These are phyloP conservation scores for Augochlora pura DNA, from an alignment of 1,140 invertebrate species.

Conservation along the genomic window DNA sequence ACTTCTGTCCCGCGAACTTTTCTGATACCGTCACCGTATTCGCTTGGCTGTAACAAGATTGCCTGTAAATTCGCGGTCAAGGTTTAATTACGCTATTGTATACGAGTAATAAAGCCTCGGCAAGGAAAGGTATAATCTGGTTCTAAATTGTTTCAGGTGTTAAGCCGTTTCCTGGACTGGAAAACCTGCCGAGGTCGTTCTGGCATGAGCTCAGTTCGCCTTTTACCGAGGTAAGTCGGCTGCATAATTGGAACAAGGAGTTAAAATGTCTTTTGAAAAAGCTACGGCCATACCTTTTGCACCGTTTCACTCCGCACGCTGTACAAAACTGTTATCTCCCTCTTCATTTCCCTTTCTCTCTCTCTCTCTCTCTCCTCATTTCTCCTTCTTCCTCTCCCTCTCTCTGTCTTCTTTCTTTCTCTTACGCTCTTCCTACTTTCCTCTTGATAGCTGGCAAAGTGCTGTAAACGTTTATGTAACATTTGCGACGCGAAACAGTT, in stretches of 20 bases:
- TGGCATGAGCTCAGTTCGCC: constrained; percentile 84
- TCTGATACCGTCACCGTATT: not conserved
- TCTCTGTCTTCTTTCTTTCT: too few species aligned
- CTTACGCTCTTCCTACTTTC: too few species aligned
- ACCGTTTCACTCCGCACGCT: not conserved
- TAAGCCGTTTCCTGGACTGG: constrained; percentile 76
- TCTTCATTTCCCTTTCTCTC: too few species aligned
- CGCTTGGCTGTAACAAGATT: not conserved
- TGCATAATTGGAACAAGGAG: constrained; percentile 24
- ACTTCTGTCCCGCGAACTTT: too few species aligned
- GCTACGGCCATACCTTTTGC: not conserved
- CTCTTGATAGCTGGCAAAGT: not conserved
- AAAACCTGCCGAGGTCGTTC: constrained; percentile 81
- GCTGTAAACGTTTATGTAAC: not conserved
- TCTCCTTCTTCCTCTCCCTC: too few species aligned
- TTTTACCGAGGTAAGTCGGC: constrained; percentile 80
- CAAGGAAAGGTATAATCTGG: constrained; percentile 17
- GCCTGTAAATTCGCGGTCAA: not conserved
- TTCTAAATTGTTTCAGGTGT: constrained; percentile 69
- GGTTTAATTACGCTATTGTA: constrained; percentile 29
- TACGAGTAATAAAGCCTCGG: constrained; percentile 18
- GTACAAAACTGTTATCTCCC: constrained; percentile 1
- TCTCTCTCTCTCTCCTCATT: too few species aligned
- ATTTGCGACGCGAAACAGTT: not conserved
- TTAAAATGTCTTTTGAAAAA: constrained; percentile 29